phyloP scores from a whole-genome alignment of 2,888 invertebrate genomes.

The Parascotia fuliginaria region DNA sequence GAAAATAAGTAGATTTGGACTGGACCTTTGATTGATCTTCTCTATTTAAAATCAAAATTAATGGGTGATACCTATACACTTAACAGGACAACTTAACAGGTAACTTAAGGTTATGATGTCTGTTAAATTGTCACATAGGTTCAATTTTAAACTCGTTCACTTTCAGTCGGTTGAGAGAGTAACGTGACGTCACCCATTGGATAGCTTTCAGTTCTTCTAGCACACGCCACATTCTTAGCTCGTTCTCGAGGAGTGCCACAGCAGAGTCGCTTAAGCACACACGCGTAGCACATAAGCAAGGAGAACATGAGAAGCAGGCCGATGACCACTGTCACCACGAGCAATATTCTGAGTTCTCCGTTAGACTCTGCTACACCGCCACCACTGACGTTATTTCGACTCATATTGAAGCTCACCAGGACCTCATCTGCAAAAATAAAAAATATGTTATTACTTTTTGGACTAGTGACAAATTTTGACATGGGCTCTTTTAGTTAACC shows the following conservation, averaged over 20 bases:
- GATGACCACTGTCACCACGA: constrained; percentile 86
- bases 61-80: too few relatives aligned
- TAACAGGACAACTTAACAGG: too few relatives aligned
- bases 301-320: constrained; percentile 87
- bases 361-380: constrained; percentile 74
- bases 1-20: too few relatives aligned
- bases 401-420: constrained; percentile 56
- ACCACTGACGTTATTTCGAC: constrained; percentile 65
- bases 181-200: constrained; percentile 87
- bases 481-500: too few relatives aligned
- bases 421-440: constrained; percentile 58
- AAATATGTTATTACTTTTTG: not conserved
- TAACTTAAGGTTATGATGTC: not conserved
- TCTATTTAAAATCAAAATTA: too few relatives aligned
- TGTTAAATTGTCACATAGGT: constrained; percentile 20
- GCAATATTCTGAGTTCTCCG: constrained; percentile 85
- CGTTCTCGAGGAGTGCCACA: constrained; percentile 83
- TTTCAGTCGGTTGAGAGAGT: constrained; percentile 87
- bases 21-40: too few relatives aligned
- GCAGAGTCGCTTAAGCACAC: constrained; percentile 87
- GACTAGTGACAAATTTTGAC: too few relatives aligned
- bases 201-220: constrained; percentile 80
- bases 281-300: constrained; percentile 88
- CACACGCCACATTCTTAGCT: constrained; percentile 69
- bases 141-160: constrained; percentile 72